These are phyloP conservation scores for Cottoperca gobio DNA, from an alignment of 2,797 vertebrate species.

Conservation along the genomic window DNA sequence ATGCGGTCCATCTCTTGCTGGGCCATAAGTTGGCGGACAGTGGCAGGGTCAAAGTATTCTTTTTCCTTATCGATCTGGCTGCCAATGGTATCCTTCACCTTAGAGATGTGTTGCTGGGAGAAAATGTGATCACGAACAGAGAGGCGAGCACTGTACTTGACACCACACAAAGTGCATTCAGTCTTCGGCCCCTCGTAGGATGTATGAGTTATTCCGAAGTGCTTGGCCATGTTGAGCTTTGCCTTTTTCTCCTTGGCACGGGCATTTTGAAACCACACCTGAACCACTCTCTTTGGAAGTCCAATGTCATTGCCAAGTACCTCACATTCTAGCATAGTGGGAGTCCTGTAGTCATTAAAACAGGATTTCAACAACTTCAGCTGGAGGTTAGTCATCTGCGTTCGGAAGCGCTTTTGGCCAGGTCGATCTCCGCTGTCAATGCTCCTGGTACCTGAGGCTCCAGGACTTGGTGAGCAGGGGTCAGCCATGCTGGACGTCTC, in stretches of 20 bases:
- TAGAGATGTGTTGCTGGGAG: conserved; percentile 98
- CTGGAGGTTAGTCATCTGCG: conserved; percentile 99
- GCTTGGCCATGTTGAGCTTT: conserved; percentile 99
- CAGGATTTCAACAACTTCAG: conserved; percentile 98
- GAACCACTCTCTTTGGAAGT: conserved; percentile 99
- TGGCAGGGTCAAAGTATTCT: conserved; percentile 99
- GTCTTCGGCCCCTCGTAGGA: conserved; percentile 99
- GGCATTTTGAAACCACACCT: conserved; percentile 99
- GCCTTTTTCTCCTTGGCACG: conserved; percentile 99
- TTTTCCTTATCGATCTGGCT: conserved; percentile 99
- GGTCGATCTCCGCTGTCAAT: conserved; percentile 95
- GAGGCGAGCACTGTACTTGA: conserved; percentile 98
- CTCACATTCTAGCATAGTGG: conserved; percentile 99
- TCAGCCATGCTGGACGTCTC: conserved; percentile 98
- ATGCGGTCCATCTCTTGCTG: conserved; percentile 99
- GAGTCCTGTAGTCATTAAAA: conserved; percentile 99
- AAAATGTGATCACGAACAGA: conserved; percentile 99
- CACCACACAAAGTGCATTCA: conserved; percentile 98
- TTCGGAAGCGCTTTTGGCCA: conserved; percentile 99
- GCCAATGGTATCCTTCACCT: conserved; percentile 99
- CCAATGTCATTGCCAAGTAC: conserved; percentile 99
- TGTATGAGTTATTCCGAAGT: conserved; percentile 99
- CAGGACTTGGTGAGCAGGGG: conserved; percentile 97
- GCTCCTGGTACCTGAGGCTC: conserved; percentile 93
- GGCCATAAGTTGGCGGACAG: conserved; percentile 99